phyloP scores from a whole-genome alignment of 1,140 invertebrate species.

The Alviniconcha marisindica region DNA sequence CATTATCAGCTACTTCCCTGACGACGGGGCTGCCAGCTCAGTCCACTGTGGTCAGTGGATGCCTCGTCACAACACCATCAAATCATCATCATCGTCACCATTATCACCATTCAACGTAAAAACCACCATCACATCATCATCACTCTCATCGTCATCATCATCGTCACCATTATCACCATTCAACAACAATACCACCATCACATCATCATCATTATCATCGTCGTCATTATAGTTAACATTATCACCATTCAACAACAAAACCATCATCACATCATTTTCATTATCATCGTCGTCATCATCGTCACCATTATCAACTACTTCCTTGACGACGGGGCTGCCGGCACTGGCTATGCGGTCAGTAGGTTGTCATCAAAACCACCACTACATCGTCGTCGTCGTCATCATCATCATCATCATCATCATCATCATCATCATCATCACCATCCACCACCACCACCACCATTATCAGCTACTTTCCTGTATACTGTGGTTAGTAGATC shows the following conservation, averaged over 20 bases:
- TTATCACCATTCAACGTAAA: neutral
- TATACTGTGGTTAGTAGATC: neutral
- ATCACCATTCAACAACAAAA: no score
- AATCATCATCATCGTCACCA: no score
- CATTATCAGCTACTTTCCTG: neutral
- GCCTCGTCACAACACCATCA: neutral
- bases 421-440: neutral
- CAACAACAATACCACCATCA: no score
- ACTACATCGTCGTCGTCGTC: no score
- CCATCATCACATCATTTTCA: neutral
- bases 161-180: no score
- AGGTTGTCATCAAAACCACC: neutral
- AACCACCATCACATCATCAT: neutral
- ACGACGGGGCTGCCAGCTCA: constrained; percentile 81
- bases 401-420: no score
- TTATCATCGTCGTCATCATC: constrained; percentile 14
- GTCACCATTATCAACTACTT: neutral
- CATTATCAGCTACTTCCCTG: constrained; percentile 82
- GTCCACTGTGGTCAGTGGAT: constrained; percentile 81
- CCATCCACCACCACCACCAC: no score
- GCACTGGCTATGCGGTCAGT: neutral
- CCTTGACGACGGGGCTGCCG: neutral
- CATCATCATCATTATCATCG: no score
- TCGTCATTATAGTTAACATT: no score
- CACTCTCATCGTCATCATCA: constrained; percentile 84